Base-by-base conservation (phyloP, 1,140 invertebrate species). In the Plodia interpunctella region DNA sequence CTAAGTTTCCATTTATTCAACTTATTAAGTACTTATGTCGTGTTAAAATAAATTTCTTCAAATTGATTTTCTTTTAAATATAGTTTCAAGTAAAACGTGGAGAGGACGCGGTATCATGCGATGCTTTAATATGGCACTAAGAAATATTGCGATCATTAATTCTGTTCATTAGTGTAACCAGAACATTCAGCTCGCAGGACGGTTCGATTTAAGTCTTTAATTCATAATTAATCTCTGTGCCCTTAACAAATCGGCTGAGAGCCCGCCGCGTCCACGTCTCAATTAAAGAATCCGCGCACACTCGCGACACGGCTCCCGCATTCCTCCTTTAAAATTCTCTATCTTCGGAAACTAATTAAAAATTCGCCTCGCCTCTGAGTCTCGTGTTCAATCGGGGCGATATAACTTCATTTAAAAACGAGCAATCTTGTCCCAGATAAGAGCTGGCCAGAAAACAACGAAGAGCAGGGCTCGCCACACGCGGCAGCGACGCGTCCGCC, bases 391-490 rank as follows among this genome's bases (percentile, higher is more conserved):
- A 88, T 83, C 83, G 83, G 70, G 80, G 75, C 81, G 80, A 87
- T 89, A 89, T 89, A 89, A 89, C 87, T 89, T 89, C 83, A 89
- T 89, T 87, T 87, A 87, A 86, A 87, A 87, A 87, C 80, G 84
- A 83, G 80, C 80, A 86, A 88, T 87, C 86, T 87, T 85, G 86
- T 88, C 76, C 66, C 68, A 86, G 86, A 88, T 87, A 88, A 88
- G 79, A 62, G 75, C 78, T 81, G 85, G 82, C 75, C 83, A 87
- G 86, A 87, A 86, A 87, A 89, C 84, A 85, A 87, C 87, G 80
- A 87, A 87, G 80, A 87, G 74, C 78, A 74, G 68, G 73, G 72
- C 72, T 76, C 70, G 78, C 83, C 83, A 83, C 80, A 81, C 83
- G 83, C 80, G 82, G 79, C 76, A 72, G 68, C 74, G 65, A 77